phyloP scores from a whole-genome alignment of 2,113 vertebrate genomes.

The Daubentonia madagascariensis region DNA sequence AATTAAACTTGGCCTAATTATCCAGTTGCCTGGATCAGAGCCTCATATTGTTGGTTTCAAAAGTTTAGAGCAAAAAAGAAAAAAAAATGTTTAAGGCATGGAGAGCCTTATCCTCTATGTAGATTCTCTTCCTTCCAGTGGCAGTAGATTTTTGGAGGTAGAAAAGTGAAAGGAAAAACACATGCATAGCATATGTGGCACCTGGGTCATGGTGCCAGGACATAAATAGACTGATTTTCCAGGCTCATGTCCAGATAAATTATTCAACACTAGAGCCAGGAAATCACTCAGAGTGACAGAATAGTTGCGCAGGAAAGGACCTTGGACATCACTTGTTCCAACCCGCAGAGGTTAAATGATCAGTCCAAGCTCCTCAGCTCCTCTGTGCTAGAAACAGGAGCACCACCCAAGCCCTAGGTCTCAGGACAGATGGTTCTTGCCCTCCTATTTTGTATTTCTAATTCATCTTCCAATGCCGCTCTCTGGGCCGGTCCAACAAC shows the following conservation, averaged over 20 bases:
- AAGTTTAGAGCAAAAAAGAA: neutral
- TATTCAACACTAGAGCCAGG: neutral
- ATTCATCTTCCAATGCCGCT: rapidly evolving
- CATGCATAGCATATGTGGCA: neutral
- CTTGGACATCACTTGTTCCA: neutral
- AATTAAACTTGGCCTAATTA: neutral
- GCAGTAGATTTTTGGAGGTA: neutral
- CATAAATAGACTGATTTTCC: slow-evolving; percentile 39
- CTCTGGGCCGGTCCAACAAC: neutral
- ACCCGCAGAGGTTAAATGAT: neutral
- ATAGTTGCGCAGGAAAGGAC: neutral
- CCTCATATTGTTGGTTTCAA: neutral
- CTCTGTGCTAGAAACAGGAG: neutral
- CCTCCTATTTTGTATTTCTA: neutral
- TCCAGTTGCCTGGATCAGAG: neutral
- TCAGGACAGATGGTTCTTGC: rapidly evolving
- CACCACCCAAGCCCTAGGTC: neutral
- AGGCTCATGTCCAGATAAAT: neutral
- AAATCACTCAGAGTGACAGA: neutral
- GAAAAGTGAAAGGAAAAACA: neutral
- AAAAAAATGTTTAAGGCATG: neutral
- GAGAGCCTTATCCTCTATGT: neutral
- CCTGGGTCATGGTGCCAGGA: neutral
- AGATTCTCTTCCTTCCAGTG: neutral
- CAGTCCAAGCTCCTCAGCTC: neutral